These are phyloP conservation scores for Parazoanthus swiftii DNA, from an alignment of 92 coral and sea anemone genomes.

Conservation along the genomic window DNA sequence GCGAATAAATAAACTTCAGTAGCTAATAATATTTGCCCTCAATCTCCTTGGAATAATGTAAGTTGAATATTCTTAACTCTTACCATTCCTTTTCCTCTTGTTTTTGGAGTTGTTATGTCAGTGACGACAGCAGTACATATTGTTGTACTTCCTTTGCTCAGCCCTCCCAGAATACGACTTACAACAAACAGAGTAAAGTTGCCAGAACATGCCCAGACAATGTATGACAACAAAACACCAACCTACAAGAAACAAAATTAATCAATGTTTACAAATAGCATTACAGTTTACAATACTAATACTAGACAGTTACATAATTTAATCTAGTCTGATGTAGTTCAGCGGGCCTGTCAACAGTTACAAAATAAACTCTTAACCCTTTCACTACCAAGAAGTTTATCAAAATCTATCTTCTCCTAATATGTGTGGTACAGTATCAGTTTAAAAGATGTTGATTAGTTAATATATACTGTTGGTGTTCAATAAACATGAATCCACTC, in stretches of 20 bases:
- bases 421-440: too few species aligned
- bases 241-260: constrained; percentile 48
- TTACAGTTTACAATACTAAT: not conserved
- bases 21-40: too few species aligned
- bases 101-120: constrained; percentile 82
- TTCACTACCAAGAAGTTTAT: too few species aligned
- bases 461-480: too few species aligned
- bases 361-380: too few species aligned
- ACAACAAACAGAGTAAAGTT: constrained; percentile 91
- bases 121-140: constrained; percentile 90
- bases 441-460: too few species aligned
- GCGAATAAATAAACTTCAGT: too few species aligned
- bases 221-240: constrained; percentile 82
- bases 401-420: too few species aligned
- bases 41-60: not conserved
- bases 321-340: too few species aligned
- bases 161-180: constrained; percentile 93
- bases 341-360: too few species aligned
- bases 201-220: constrained; percentile 82
- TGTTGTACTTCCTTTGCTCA: constrained; percentile 92
- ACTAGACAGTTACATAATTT: too few species aligned
- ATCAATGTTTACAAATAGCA: not conserved
- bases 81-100: constrained; percentile 98
- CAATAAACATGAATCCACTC: too few species aligned
- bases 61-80: constrained; percentile 5